Conservation (phyloP, 2,113 vertebrate species). For the Hypanus sabinus region DNA sequence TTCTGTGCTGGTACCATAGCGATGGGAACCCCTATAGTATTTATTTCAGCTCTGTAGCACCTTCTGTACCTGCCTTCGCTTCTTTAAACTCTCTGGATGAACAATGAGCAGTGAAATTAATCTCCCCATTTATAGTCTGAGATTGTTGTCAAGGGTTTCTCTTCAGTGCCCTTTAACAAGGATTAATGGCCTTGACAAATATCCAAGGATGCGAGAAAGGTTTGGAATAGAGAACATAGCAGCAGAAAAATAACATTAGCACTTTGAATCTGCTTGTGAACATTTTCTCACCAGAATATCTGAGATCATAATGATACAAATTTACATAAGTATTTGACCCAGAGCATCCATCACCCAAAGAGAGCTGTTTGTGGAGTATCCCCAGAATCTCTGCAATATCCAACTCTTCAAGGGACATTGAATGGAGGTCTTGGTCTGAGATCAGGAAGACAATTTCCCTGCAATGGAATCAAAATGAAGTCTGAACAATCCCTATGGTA, state of each 20-base stretch:
- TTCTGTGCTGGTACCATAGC: background rate
- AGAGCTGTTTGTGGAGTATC: background rate
- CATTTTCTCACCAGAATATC: background rate
- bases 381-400: too few relatives aligned
- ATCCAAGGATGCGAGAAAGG: background rate
- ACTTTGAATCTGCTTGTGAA: background rate
- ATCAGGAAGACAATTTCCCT: background rate
- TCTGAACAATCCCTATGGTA: too few relatives aligned
- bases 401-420: background rate
- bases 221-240: background rate
- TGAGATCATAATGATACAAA: background rate
- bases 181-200: conserved; percentile 23
- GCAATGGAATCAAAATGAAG: background rate
- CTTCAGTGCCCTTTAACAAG: conserved; percentile 3
- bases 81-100: background rate
- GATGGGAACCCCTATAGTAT: background rate
- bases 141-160: background rate
- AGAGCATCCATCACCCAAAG: background rate
- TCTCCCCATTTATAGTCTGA: conserved; percentile 14
- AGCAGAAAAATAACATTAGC: background rate
- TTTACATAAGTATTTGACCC: background rate
- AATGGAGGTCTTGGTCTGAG: background rate
- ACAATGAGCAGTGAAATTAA: conserved; percentile 13
- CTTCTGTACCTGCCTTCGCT: background rate
- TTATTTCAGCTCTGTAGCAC: background rate